A percentile compares a stretch with the other conserved stretches of the same genome.
phyloP scores from a whole-genome alignment of 2,888 invertebrate species.

The Bursaphelenchus okinawaensis region DNA sequence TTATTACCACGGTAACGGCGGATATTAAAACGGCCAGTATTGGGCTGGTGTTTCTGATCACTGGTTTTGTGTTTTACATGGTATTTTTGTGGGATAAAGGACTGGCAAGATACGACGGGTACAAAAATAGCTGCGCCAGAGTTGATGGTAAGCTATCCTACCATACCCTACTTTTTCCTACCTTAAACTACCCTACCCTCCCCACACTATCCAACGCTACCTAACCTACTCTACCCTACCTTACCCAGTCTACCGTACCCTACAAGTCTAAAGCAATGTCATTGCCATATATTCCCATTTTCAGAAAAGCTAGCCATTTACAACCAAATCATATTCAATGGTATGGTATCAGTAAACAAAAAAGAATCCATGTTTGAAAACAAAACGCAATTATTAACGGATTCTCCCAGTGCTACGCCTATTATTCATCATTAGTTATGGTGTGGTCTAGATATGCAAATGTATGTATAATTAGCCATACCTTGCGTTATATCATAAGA shows the following conservation, averaged over 20 bases:
- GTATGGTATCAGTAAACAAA: too few species aligned
- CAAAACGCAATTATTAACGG: background rate
- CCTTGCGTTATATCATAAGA: too few species aligned
- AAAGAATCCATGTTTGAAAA: too few species aligned
- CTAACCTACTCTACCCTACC: too few species aligned
- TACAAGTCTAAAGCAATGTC: too few species aligned
- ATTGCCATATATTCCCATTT: background rate
- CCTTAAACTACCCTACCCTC: too few species aligned
- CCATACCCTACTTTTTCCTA: too few species aligned
- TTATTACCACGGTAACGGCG: conserved; percentile 40
- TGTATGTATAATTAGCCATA: too few species aligned
- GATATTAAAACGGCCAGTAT: conserved; percentile 30
- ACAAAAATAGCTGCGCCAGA: background rate
- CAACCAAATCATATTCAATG: conserved; percentile 13
- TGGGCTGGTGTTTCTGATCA: conserved; percentile 19
- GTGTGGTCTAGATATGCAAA: too few species aligned
- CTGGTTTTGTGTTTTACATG: conserved; percentile 27
- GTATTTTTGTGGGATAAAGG: conserved; percentile 25
- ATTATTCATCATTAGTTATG: background rate
- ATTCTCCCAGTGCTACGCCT: background rate
- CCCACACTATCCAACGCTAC: too few species aligned
- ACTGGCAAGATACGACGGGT: conserved; percentile 21
- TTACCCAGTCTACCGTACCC: too few species aligned
- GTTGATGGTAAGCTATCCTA: conserved; percentile 29
- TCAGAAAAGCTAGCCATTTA: conserved; percentile 3